A percentile compares a stretch with the other conserved stretches of the same genome.
Conservation (phyloP, 2,797 vertebrate genomes). For the Silurus lanzhouensis region DNA sequence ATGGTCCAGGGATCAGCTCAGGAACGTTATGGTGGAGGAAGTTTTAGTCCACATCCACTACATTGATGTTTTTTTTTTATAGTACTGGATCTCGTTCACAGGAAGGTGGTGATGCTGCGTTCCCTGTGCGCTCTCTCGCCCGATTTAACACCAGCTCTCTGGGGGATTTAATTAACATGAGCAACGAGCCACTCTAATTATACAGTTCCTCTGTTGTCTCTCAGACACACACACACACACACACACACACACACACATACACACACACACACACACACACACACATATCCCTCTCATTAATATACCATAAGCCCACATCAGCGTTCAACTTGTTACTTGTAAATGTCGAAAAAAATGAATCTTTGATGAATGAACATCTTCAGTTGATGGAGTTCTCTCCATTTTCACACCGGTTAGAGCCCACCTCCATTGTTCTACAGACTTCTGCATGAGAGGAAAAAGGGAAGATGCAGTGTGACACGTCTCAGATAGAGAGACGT, state of each 20-base stretch:
- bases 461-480: constrained; percentile 31
- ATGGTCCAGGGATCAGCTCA: neutral
- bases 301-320: neutral
- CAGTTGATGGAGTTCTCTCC: neutral
- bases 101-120: neutral
- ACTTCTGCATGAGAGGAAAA: constrained; percentile 19
- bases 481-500: constrained; percentile 10
- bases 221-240: neutral
- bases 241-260: neutral
- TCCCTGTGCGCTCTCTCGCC: neutral
- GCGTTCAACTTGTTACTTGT: neutral
- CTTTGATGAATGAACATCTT: neutral
- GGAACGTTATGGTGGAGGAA: neutral
- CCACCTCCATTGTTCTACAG: neutral
- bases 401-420: neutral
- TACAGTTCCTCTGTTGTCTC: neutral
- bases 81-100: neutral
- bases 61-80: neutral
- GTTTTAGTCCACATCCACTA: neutral
- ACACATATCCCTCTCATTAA: constrained; percentile 3
- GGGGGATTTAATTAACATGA: constrained; percentile 34
- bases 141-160: neutral
- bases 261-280: neutral
- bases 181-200: constrained; percentile 22
- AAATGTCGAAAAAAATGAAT: constrained; percentile 21